phyloP scores from a whole-genome alignment of 2,888 invertebrate species.

The Heteropelma amictum region DNA sequence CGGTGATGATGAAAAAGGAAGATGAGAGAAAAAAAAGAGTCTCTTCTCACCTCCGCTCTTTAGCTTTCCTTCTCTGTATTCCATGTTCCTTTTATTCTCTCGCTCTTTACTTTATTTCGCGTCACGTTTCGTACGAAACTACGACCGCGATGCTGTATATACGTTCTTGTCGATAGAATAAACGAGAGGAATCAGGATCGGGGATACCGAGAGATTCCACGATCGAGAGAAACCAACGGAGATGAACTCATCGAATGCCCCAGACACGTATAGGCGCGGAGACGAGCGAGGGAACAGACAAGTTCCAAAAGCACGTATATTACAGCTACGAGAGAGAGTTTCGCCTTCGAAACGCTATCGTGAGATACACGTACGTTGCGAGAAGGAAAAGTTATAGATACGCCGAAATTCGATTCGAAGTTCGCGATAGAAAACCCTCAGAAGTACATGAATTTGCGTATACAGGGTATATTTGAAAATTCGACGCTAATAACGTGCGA shows the following conservation, averaged over 20 bases:
- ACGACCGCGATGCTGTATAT: not conserved
- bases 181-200: conserved; percentile 2
- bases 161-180: conserved; percentile 13
- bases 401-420: conserved; percentile 49
- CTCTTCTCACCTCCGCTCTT: not conserved
- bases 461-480: no score
- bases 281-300: conserved; percentile 11
- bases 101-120: conserved; percentile 15
- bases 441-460: no score
- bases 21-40: conserved; percentile 39
- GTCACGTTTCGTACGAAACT: conserved; percentile 42
- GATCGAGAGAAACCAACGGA: conserved; percentile 40
- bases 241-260: conserved; percentile 52
- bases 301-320: conserved; percentile 49
- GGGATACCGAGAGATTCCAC: conserved; percentile 29
- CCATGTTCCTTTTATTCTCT: conserved; percentile 5
- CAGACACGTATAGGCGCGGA: conserved; percentile 46
- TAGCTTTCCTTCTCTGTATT: not conserved
- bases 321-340: conserved; percentile 15
- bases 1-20: no score
- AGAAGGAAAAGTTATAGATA: conserved; percentile 31
- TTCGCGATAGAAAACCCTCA: conserved; percentile 30
- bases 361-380: not conserved
- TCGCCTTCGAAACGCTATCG: not conserved
- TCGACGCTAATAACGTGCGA: not conserved